These are phyloP conservation scores for Neoitamus cyanurus DNA, from an alignment of 2,888 invertebrate species.

Conservation along the genomic window DNA sequence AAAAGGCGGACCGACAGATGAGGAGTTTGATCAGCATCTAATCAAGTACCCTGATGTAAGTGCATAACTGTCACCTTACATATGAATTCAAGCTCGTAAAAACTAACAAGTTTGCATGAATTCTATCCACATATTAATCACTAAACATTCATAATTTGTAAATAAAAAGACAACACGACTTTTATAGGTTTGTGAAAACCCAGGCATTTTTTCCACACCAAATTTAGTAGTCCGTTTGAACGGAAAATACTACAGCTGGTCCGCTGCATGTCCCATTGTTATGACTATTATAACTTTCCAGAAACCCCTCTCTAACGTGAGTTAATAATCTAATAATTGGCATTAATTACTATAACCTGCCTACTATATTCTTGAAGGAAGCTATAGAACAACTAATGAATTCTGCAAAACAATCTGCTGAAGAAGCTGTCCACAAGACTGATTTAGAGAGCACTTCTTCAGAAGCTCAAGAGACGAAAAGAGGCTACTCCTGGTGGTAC, in stretches of 20 bases:
- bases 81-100: background rate
- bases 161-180: constrained; percentile 14
- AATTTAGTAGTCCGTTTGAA: constrained; percentile 87
- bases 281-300: constrained; percentile 88
- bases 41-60: constrained; percentile 68
- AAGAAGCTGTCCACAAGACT: constrained; percentile 53
- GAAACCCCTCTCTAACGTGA: constrained; percentile 82
- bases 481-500: constrained; percentile 74
- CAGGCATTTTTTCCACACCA: constrained; percentile 80
- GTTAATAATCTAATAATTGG: constrained; percentile 54
- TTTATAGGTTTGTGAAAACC: constrained; percentile 73
- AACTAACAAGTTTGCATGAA: constrained; percentile 10
- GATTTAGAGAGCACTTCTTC: constrained; percentile 52
- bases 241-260: constrained; percentile 91
- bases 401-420: constrained; percentile 55
- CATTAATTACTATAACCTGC: background rate
- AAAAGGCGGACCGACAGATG: constrained; percentile 70
- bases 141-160: constrained; percentile 36
- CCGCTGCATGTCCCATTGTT: constrained; percentile 89
- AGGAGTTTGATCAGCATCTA: constrained; percentile 72
- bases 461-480: constrained; percentile 57
- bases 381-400: constrained; percentile 63
- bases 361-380: constrained; percentile 57
- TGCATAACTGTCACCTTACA: constrained; percentile 48
- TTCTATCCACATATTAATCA: background rate